These are phyloP conservation scores for Ophioninae sp. DNA, from an alignment of 2,888 invertebrate species.

Conservation along the genomic window DNA sequence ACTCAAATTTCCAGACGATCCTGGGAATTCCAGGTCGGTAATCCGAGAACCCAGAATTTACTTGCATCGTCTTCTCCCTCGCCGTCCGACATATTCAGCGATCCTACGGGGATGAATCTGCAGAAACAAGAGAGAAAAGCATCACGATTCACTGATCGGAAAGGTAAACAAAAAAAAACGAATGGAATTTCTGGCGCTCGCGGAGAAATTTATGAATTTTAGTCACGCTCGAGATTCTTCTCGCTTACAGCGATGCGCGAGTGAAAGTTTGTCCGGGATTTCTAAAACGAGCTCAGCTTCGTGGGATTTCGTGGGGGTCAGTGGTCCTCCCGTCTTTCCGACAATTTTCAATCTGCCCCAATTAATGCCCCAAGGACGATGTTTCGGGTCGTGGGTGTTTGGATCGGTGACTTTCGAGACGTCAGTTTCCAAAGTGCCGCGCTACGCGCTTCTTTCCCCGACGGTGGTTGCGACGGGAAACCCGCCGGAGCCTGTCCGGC, in stretches of 20 bases:
- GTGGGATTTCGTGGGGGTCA: slow-evolving; percentile 71
- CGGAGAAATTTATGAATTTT: too few relatives aligned
- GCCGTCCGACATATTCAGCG: slow-evolving; percentile 75
- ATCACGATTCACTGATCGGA: slow-evolving; percentile 46
- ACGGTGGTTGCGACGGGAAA: too few relatives aligned
- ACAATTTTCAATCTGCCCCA: background rate
- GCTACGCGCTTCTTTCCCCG: too few relatives aligned
- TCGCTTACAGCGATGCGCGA: slow-evolving; percentile 1
- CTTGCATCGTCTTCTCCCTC: slow-evolving; percentile 78
- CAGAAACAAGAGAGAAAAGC: too few relatives aligned
- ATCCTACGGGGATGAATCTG: background rate
- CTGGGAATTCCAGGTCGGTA: background rate
- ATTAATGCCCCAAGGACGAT: too few relatives aligned
- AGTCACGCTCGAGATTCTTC: background rate
- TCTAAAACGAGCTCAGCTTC: slow-evolving; percentile 73
- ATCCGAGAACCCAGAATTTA: background rate
- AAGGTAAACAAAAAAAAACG: slow-evolving; percentile 50
- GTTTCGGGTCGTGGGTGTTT: too few relatives aligned
- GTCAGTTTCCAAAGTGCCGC: too few relatives aligned
- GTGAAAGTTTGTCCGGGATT: slow-evolving; percentile 62
- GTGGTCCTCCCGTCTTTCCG: slow-evolving; percentile 57
- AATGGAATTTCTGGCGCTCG: too few relatives aligned
- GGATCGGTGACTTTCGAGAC: too few relatives aligned
- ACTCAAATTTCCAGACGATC: too few relatives aligned
- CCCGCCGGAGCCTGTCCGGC: too few relatives aligned